phyloP scores from a whole-genome alignment of 2,113 vertebrate species.

The Barbus barbus region DNA sequence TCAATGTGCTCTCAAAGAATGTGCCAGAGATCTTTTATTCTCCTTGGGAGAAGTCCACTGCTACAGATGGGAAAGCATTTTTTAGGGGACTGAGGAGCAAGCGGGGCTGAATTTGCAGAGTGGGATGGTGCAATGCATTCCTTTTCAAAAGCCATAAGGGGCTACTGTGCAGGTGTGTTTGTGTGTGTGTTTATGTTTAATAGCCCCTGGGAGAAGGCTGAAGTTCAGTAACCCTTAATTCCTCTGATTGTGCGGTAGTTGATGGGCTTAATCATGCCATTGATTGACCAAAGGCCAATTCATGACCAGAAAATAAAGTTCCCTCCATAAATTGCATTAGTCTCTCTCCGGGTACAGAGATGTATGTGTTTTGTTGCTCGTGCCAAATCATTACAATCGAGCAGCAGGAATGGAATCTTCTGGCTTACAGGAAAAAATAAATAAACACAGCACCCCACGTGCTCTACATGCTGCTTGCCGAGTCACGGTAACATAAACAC shows the following conservation, averaged over 20 bases:
- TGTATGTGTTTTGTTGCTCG: slow-evolving; percentile 57
- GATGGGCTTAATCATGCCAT: slow-evolving; percentile 85
- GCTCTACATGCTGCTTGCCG: neutral
- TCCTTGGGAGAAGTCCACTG: neutral
- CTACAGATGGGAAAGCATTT: slow-evolving; percentile 23
- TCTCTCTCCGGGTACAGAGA: slow-evolving; percentile 4
- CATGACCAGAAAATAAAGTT: slow-evolving; percentile 87
- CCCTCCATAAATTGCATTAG: slow-evolving; percentile 82
- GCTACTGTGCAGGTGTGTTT: slow-evolving; percentile 13
- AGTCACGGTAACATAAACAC: slow-evolving; percentile 25
- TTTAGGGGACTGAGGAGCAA: neutral
- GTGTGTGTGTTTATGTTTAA: slow-evolving; percentile 3
- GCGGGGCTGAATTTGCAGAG: neutral
- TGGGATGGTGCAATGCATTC: neutral
- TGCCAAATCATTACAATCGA: slow-evolving; percentile 83
- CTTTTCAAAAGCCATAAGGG: neutral
- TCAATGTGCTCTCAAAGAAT: slow-evolving; percentile 28
- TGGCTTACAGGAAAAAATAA: slow-evolving; percentile 27
- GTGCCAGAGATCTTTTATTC: neutral
- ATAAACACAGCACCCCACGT: neutral
- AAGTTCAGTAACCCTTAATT: slow-evolving; percentile 69
- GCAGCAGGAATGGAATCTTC: slow-evolving; percentile 68
- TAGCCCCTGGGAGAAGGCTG: slow-evolving; percentile 32
- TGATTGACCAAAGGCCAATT: slow-evolving; percentile 80
- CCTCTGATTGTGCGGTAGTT: slow-evolving; percentile 80